These are phyloP conservation scores for Blastobasis lacticolella DNA, from an alignment of 2,888 invertebrate species.

Conservation along the genomic window DNA sequence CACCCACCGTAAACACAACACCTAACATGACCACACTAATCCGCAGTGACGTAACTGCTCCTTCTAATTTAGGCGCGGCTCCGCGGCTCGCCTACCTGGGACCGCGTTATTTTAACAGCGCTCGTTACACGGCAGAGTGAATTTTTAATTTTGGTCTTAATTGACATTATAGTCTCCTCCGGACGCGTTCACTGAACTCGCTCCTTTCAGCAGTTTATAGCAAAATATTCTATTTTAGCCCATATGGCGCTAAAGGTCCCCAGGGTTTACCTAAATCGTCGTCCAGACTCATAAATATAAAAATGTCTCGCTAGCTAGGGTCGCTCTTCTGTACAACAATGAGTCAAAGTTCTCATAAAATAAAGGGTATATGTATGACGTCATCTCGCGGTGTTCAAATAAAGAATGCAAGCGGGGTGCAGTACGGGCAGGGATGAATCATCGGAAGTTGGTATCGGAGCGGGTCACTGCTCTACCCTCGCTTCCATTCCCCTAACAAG, in stretches of 20 bases:
- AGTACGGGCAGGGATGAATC: slow-evolving; percentile 58
- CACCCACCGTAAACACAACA: slow-evolving; percentile 49
- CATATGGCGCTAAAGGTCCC: no score
- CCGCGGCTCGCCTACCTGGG: background rate
- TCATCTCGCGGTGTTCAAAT: slow-evolving; percentile 54
- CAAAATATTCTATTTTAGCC: no score
- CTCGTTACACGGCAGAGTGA: background rate
- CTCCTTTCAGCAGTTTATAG: slow-evolving; percentile 11
- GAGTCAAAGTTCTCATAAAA: slow-evolving; percentile 4
- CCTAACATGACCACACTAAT: slow-evolving; percentile 16
- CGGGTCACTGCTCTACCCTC: slow-evolving; percentile 60
- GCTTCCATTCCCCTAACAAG: slow-evolving; percentile 27
- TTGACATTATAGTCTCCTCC: slow-evolving; percentile 27
- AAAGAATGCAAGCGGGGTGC: slow-evolving; percentile 58
- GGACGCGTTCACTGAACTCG: slow-evolving; percentile 35
- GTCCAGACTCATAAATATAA: no score
- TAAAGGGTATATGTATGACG: slow-evolving; percentile 35
- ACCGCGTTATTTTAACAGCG: background rate
- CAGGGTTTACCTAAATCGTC: no score
- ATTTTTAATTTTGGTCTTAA: slow-evolving; percentile 8
- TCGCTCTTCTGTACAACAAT: slow-evolving; percentile 38
- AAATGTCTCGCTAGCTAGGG: no score
- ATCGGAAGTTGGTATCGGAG: slow-evolving; percentile 59
- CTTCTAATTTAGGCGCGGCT: slow-evolving; percentile 4
- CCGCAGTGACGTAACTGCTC: slow-evolving; percentile 7